phyloP scores from a whole-genome alignment of 2,113 vertebrate species.

The Psittacus erithacus region DNA sequence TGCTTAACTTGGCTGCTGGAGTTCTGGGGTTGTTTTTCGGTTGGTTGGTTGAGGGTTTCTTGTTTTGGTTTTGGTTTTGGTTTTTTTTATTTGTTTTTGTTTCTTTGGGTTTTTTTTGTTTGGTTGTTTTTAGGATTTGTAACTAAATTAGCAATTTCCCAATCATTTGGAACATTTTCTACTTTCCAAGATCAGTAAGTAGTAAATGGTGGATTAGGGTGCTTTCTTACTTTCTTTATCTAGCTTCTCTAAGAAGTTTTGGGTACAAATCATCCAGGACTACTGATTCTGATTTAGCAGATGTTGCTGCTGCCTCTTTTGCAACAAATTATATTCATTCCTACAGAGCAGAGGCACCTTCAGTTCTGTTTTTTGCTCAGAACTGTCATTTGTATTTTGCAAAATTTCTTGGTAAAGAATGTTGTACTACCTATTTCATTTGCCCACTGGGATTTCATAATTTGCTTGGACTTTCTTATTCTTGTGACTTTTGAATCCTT shows the following conservation, averaged over 20 bases:
- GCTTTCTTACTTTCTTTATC: background rate
- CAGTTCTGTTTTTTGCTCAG: background rate
- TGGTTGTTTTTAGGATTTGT: background rate
- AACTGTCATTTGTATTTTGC: background rate
- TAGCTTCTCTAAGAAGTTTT: background rate
- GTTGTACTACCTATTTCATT: background rate
- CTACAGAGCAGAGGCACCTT: background rate
- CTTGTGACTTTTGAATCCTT: background rate
- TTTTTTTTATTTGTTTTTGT: background rate
- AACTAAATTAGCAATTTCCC: background rate
- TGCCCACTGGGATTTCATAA: background rate
- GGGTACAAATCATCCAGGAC: background rate
- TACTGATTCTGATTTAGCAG: background rate
- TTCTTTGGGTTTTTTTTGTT: background rate
- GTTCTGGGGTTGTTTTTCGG: background rate
- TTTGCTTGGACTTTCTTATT: background rate
- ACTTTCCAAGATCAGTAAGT: background rate
- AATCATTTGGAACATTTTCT: background rate
- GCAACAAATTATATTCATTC: background rate
- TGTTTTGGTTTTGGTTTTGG: background rate
- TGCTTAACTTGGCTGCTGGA: background rate
- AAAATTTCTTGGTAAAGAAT: background rate
- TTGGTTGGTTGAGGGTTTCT: background rate
- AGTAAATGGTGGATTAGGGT: background rate
- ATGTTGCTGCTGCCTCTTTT: background rate